phyloP scores from a whole-genome alignment of 2,797 vertebrate genomes.

The Gadopsis marmoratus region DNA sequence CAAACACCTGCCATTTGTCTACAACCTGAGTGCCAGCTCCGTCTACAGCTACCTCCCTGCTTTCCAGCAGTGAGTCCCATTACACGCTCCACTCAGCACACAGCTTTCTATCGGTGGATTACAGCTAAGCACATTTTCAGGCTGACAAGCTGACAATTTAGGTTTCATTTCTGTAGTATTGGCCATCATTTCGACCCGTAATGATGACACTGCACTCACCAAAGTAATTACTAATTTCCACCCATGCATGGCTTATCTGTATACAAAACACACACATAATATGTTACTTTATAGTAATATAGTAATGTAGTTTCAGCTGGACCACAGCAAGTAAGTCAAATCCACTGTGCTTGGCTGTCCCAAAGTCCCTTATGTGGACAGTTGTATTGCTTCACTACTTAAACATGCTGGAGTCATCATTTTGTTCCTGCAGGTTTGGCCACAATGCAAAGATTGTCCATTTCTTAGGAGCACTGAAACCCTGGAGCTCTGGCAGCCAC shows the following conservation, averaged over 20 bases:
- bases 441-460: conserved; percentile 88
- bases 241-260: neutral
- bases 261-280: neutral
- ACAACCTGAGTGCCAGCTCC: conserved; percentile 86
- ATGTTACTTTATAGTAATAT: neutral
- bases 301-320: neutral
- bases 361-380: too few relatives aligned
- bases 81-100: too few relatives aligned
- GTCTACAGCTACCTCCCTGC: conserved; percentile 88
- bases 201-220: neutral
- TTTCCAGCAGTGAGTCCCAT: conserved; percentile 85
- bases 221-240: neutral
- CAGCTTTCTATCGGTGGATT: neutral
- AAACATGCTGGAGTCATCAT: too few relatives aligned
- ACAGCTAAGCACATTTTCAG: neutral
- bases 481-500: conserved; percentile 81
- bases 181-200: neutral
- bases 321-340: neutral
- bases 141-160: neutral
- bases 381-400: neutral
- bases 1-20: conserved; percentile 88
- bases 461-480: conserved; percentile 88
- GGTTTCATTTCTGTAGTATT: neutral
- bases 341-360: too few relatives aligned
- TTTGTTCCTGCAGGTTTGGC: conserved; percentile 82